Evolutionary conservation across 2,797 vertebrate species (phyloP), one percentile per base, ranked within the genome.

Genomic region (Sphenodon punctatus): DNA sequence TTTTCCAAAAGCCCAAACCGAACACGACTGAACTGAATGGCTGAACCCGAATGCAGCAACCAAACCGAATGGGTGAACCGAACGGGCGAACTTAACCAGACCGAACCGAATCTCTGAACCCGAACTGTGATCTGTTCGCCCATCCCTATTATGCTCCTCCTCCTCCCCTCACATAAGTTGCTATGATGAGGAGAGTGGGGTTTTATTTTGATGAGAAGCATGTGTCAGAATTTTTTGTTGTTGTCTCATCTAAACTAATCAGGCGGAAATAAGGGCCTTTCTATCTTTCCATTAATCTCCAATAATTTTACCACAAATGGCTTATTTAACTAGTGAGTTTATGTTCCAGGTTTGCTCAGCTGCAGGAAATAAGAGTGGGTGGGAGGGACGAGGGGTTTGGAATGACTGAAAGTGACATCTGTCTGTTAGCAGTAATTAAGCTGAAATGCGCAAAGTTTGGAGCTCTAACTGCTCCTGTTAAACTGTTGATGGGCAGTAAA

Each of bases 401-500:
- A 84, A 55, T 65, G 76, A 81, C 84, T 75, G 77, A 82, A 94
- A 95, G 86, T 94, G 91, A 87, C 94, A 95, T 95, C 91, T 96
- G 94, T 95, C 90, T 83, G 82, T 89, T 82, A 91, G 78, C 38
- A 8, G 89, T 90, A 94, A 96, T 96, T 95, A 95, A 93, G 87
- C 85, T 34, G 1, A 91, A 88, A 94, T 90, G 89, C 90, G 92
- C 92, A 83, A 89, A 88, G 87, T 95, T 95, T 91, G 63, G 80
- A 80, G 82, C 80, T 93, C 75, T 91, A 93, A 95, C 93, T 90
- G 89, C 84, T 92, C 84, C 81, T 0, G 74, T 95, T 94, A 95
- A 95, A 94, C 89, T 94, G 91, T 80, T 95, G 92, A 95, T 94
- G 93, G 95, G 94, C 92, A 94, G 89, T 94, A 95, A 96, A 96